Evolutionary conservation across 2,888 invertebrate species (phyloP), one percentile per base, ranked within the genome.

Genomic region (Micropterix aruncella): DNA sequence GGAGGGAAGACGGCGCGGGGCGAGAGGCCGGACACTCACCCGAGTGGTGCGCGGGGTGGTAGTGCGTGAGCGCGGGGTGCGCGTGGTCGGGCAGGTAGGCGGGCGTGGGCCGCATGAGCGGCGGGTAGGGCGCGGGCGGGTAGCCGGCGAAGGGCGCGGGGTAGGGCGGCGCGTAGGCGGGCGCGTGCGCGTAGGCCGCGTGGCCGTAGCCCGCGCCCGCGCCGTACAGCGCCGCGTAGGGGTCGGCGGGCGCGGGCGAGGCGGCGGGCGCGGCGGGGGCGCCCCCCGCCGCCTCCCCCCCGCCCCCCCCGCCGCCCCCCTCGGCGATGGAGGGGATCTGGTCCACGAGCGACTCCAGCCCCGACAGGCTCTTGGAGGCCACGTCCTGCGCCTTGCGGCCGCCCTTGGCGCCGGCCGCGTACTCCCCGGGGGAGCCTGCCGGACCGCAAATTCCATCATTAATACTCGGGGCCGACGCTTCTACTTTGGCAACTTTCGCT

Each of bases 261-360:
- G 59, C 57, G 51, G 58, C 57, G 52, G 62, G 62, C 54, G 60
- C 59, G 12, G 55, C 50, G 40, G 52, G 46, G 47, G 60, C 56
- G 52, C 54, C 54, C 16, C 57, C 37, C 47, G 3, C 38, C 14
- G 37, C 41, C 19, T 16, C 27, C 48, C 54, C 40, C 49, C 54
- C 44, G 47, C 53, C 16, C 46, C 55, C 40, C 46, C 2, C 18
- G 15, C 18, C 41, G 44, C 76, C 79, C 3, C 81, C 82, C 55
- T 89, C 88, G 45, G 83, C 80, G 62, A 89, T 85, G 55, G 86
- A 84, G 42, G 90, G 91, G 63, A 91, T 91, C 73, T 91, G 91
- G 68, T 91, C 90, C 50, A 91, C 90, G 41, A 91, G 72, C 38
- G 89, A 90, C 63, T 91, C 90, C 40, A 91, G 71, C 16, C 90